These are phyloP conservation scores for Leucophenga montana DNA, from an alignment of 2,888 invertebrate species.

Conservation along the genomic window DNA sequence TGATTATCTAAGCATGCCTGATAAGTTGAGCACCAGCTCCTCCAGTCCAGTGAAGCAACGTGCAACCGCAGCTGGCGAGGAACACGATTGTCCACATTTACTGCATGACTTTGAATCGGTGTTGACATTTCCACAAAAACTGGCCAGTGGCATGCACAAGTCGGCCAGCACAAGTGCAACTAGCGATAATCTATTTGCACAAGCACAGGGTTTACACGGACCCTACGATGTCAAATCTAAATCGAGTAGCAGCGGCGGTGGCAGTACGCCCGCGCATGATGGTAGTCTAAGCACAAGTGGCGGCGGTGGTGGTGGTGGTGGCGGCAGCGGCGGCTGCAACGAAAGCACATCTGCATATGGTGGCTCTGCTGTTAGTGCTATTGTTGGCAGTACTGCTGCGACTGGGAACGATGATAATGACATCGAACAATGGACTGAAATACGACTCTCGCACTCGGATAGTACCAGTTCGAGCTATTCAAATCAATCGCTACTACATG, in stretches of 20 bases:
- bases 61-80: slow-evolving; percentile 51
- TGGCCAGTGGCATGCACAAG: slow-evolving; percentile 63
- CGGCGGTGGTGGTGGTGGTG: slow-evolving; percentile 37
- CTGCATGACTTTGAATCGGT: slow-evolving; percentile 71
- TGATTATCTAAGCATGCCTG: slow-evolving; percentile 71
- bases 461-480: slow-evolving; percentile 73
- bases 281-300: slow-evolving; percentile 33
- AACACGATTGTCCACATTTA: slow-evolving; percentile 71
- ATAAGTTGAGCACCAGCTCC: slow-evolving; percentile 66
- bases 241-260: slow-evolving; percentile 48
- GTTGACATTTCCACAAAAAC: slow-evolving; percentile 65
- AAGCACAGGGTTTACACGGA: slow-evolving; percentile 62
- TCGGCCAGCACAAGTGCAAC: slow-evolving; percentile 67
- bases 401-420: slow-evolving; percentile 61
- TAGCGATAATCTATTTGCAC: slow-evolving; percentile 61
- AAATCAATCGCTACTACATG: slow-evolving; percentile 70
- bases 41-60: slow-evolving; percentile 68
- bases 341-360: slow-evolving; percentile 12
- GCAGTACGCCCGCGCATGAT: slow-evolving; percentile 47
- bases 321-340: slow-evolving; percentile 30
- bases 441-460: slow-evolving; percentile 71
- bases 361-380: slow-evolving; percentile 37
- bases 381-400: slow-evolving; percentile 28
- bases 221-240: slow-evolving; percentile 66
- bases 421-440: slow-evolving; percentile 73